These are phyloP conservation scores for Lamellibrachia columna DNA, from an alignment of 2,888 invertebrate genomes.

Conservation along the genomic window DNA sequence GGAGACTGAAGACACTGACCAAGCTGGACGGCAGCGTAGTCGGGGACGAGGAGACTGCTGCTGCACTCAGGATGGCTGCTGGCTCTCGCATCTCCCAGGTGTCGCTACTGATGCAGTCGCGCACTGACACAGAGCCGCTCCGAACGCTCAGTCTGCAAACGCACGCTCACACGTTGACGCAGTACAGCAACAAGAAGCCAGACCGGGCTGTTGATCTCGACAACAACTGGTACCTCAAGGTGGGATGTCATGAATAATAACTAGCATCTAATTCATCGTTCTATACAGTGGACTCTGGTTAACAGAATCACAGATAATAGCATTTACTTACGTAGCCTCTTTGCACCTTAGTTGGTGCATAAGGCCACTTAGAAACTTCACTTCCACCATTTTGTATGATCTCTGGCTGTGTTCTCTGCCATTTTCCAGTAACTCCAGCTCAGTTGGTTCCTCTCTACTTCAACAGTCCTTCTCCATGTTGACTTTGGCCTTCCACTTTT, in stretches of 20 bases:
- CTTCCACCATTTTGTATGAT: too few relatives aligned
- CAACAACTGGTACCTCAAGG: conserved; percentile 58
- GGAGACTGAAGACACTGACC: conserved; percentile 58
- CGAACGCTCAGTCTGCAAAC: conserved; percentile 53
- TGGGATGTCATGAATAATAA: conserved; percentile 31
- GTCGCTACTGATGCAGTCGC: conserved; percentile 54
- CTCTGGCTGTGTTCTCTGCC: too few relatives aligned
- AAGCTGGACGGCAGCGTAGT: conserved; percentile 55
- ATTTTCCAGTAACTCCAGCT: too few relatives aligned
- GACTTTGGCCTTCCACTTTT: too few relatives aligned
- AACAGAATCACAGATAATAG: too few relatives aligned
- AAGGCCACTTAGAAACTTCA: too few relatives aligned
- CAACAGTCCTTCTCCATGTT: too few relatives aligned
- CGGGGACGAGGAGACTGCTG: conserved; percentile 57
- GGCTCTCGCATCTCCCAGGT: conserved; percentile 59
- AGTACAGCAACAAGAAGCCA: conserved; percentile 53
- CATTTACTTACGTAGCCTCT: too few relatives aligned
- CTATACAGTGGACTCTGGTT: too few relatives aligned
- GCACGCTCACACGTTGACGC: conserved; percentile 47
- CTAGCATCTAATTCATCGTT: too few relatives aligned
- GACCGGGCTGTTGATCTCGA: conserved; percentile 56
- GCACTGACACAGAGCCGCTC: conserved; percentile 54
- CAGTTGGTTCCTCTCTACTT: too few relatives aligned
- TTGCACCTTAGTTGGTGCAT: too few relatives aligned
- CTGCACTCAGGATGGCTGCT: conserved; percentile 58